These are phyloP conservation scores for Chamaea fasciata DNA, from an alignment of 2,113 vertebrate genomes.

Conservation along the genomic window DNA sequence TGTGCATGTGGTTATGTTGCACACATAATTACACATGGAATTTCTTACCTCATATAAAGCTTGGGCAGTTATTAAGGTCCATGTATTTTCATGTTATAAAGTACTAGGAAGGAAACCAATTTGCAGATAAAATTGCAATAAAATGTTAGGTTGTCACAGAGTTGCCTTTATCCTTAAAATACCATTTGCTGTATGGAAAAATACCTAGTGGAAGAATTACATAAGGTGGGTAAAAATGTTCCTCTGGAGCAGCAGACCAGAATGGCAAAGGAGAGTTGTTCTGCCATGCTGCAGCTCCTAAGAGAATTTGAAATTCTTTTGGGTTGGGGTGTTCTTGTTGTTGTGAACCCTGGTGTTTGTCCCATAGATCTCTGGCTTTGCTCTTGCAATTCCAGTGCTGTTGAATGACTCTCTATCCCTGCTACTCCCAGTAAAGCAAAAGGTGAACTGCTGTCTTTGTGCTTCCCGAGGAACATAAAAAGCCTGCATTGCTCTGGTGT, in stretches of 20 bases:
- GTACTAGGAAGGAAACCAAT: background rate
- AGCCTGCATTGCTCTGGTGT: background rate
- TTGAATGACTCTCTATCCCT: background rate
- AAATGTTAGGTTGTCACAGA: background rate
- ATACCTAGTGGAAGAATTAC: background rate
- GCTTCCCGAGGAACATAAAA: background rate
- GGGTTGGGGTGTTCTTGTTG: background rate
- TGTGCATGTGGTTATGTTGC: background rate
- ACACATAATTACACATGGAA: background rate
- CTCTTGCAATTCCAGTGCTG: background rate
- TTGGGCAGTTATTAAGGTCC: background rate
- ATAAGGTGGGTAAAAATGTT: constrained; percentile 50
- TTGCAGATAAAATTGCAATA: background rate
- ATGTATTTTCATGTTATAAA: background rate
- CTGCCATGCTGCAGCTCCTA: background rate
- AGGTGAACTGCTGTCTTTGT: background rate
- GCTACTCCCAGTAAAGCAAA: background rate
- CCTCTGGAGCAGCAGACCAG: background rate
- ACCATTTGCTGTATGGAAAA: background rate
- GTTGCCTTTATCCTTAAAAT: constrained; percentile 11
- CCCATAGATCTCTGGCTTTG: background rate
- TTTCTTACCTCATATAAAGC: background rate
- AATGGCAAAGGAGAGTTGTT: background rate
- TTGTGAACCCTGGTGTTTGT: background rate
- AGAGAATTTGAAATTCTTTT: background rate